Base-by-base conservation (phyloP, 1,140 invertebrate genomes). In the Bactericera cockerelli region DNA sequence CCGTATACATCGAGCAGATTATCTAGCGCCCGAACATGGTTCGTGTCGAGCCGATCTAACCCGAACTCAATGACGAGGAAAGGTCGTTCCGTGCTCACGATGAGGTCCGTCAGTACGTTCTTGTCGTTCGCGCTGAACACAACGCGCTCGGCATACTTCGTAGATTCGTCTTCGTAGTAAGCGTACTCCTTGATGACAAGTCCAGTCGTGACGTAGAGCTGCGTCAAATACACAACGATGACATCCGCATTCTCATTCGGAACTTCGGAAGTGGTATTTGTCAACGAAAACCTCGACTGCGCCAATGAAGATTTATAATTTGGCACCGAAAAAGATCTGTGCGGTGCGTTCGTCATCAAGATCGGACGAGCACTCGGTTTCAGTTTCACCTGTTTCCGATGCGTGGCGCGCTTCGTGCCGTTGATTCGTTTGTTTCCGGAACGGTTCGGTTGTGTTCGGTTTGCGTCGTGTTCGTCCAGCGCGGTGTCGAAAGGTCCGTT, bases 171-270 rank as follows among this genome's bases (percentile, higher is more conserved):
- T 4, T 54, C 49, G n/a, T 6, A 19, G 49, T 4, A 4, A 24
- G 19, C 79, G 66, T 90, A 91, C 67, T 92, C 88, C 1, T 82
- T 87, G 67, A 92, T 87, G 26, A 77, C 80, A 0, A 93, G 72
- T 0, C 86, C 87, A 64, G 82, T 82, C 55, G 81, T 82, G 25
- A 89, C 83, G 71, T 87, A 93, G 26, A 90, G 79, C 66, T 93
- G 90, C 0, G 87, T 93, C 61, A 93, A 76, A 68, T 93, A 93
- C 25, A 93, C 76, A 33, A 87, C 79, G 64, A 93, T 89, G 10
- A 36, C 33, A 11, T 36, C 33, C 16, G n/a, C n/a, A n/a, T 36
- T 36, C 10, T 36, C 33, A 36, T 36, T 36, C 10, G 33, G 10
- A 11, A 11, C 33, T 16, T 10, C 16, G 33, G 33, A 11, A 11